phyloP scores from a whole-genome alignment of 2,888 invertebrate species.

The Synergus laeviventris region DNA sequence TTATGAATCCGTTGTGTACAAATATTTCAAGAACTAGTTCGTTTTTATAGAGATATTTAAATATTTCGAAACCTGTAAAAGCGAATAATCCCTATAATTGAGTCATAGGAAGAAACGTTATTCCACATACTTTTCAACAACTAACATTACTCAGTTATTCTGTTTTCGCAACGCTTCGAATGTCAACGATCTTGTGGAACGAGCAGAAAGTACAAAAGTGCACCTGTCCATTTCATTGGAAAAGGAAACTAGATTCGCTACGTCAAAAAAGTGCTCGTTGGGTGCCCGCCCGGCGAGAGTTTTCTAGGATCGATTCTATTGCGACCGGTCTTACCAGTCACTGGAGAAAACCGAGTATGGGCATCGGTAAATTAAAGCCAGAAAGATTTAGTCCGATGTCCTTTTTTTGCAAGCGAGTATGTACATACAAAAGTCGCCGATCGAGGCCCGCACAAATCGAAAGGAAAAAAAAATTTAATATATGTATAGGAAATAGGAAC shows the following conservation, averaged over 20 bases:
- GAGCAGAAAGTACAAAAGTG: conserved; percentile 41
- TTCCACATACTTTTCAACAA: conserved; percentile 27
- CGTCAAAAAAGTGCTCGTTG: conserved; percentile 46
- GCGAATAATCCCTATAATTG: neutral
- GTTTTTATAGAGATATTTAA: neutral
- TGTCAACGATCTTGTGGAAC: conserved; percentile 36
- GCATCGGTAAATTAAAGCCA: conserved; percentile 50
- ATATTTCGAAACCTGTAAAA: neutral
- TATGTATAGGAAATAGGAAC: conserved; percentile 41
- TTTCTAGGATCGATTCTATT: conserved; percentile 56
- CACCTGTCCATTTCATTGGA: conserved; percentile 41
- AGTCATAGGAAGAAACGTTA: conserved; percentile 17
- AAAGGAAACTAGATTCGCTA: conserved; percentile 39
- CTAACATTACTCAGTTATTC: conserved; percentile 30
- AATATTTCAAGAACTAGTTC: neutral
- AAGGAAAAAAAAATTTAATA: conserved; percentile 24
- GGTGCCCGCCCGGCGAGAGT: conserved; percentile 59
- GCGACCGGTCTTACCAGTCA: conserved; percentile 59
- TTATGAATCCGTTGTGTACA: neutral
- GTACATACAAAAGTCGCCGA: conserved; percentile 22
- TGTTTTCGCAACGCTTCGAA: conserved; percentile 35
- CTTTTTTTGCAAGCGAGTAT: conserved; percentile 25
- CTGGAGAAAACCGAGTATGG: conserved; percentile 56
- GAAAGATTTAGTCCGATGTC: conserved; percentile 42
- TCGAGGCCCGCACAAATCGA: conserved; percentile 38